These are phyloP conservation scores for Scaptomyza caliginosa DNA, from an alignment of 2,888 invertebrate genomes.

Conservation along the genomic window DNA sequence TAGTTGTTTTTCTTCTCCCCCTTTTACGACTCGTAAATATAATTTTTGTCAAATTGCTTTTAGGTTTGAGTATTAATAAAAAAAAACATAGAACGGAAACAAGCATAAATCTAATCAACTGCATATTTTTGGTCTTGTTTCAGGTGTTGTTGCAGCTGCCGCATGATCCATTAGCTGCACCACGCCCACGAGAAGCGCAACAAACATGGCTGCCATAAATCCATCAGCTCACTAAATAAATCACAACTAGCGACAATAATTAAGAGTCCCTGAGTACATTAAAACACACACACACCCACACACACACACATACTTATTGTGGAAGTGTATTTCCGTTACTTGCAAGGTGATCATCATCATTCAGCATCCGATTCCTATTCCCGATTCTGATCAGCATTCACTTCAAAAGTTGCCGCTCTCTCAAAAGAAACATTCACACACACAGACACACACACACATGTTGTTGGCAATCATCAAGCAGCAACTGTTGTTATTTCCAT, in stretches of 20 bases:
- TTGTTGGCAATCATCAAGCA: conserved; percentile 60
- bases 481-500: conserved; percentile 60
- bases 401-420: conserved; percentile 58
- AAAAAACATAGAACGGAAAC: conserved; percentile 42
- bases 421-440: conserved; percentile 40
- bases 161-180: conserved; percentile 63
- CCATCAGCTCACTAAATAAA: conserved; percentile 70
- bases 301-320: conserved; percentile 3
- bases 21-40: neutral
- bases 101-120: conserved; percentile 66
- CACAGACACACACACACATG: conserved; percentile 63
- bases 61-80: neutral
- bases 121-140: conserved; percentile 42
- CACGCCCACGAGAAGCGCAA: conserved; percentile 53
- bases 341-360: conserved; percentile 72
- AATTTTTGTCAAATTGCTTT: conserved; percentile 3
- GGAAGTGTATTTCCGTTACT: conserved; percentile 65
- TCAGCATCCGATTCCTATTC: conserved; percentile 55
- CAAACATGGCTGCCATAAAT: conserved; percentile 74
- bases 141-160: conserved; percentile 67
- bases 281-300: neutral
- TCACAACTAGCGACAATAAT: conserved; percentile 67
- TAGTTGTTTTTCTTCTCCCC: neutral
- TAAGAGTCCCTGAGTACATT: conserved; percentile 53
- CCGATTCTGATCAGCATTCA: conserved; percentile 28